Evolutionary conservation across 2,113 vertebrate genomes (phyloP).

Genomic region (Dendropsophus ebraccatus): DNA sequence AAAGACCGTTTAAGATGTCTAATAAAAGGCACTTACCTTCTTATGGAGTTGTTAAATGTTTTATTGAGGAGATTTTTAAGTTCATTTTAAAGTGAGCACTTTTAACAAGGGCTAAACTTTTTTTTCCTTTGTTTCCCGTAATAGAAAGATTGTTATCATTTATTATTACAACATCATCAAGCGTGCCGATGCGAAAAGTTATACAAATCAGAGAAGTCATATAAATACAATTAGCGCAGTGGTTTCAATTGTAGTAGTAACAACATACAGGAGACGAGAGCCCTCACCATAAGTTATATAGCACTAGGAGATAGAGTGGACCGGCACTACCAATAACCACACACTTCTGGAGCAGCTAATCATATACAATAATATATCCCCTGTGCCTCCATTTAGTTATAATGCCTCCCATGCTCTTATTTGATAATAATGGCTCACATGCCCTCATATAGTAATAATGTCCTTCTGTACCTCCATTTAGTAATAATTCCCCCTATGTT

Average conservation of each 20-base stretch:
- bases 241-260: not conserved
- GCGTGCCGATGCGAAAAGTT: not conserved
- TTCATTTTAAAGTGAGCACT: not conserved
- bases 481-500: too few species aligned
- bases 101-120: not conserved
- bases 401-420: too few species aligned
- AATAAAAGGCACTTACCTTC: slow-evolving; percentile 34
- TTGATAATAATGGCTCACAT: too few species aligned
- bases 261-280: too few species aligned
- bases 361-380: too few species aligned
- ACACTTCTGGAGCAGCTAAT: too few species aligned
- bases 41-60: slow-evolving; percentile 25
- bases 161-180: not conserved
- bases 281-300: too few species aligned
- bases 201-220: not conserved
- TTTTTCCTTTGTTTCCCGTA: not conserved
- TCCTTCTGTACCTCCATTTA: too few species aligned
- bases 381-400: too few species aligned
- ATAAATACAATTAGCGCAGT: not conserved
- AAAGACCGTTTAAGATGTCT: slow-evolving; percentile 11
- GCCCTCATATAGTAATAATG: too few species aligned
- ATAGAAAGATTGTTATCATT: not conserved
- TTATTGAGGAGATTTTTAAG: slow-evolving; percentile 19
- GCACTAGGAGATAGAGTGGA: too few species aligned
- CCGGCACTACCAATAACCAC: too few species aligned